Evolutionary conservation across 2,888 invertebrate genomes (phyloP).

Genomic region (Dysmachus trigonus): DNA sequence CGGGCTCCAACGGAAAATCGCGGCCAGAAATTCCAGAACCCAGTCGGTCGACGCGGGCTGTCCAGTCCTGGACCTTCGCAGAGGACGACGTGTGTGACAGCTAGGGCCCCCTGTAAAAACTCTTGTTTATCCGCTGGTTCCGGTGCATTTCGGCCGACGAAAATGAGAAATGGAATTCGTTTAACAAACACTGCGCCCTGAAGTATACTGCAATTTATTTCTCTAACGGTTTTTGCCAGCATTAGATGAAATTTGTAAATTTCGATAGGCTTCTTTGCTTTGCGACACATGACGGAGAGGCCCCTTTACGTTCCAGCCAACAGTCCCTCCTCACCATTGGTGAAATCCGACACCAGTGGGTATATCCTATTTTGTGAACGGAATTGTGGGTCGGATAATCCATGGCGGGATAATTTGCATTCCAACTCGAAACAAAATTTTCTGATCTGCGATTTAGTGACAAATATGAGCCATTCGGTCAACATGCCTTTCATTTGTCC

Average conservation of each 20-base stretch:
- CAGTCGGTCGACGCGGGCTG: neutral
- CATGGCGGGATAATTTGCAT: slow-evolving; percentile 41
- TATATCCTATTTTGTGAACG: neutral
- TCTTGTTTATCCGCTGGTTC: slow-evolving; percentile 14
- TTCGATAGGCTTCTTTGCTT: neutral
- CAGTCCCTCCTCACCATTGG: neutral
- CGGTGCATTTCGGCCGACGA: neutral
- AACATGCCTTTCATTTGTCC: slow-evolving; percentile 45
- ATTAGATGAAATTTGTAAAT: slow-evolving; percentile 21
- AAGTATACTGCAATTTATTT: slow-evolving; percentile 34
- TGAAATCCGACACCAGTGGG: neutral
- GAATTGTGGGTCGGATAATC: slow-evolving; percentile 8
- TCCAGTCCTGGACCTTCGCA: neutral
- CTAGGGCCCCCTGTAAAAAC: neutral
- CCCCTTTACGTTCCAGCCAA: neutral
- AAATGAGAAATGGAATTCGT: slow-evolving; percentile 33
- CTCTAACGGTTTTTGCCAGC: slow-evolving; percentile 11
- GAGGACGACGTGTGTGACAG: slow-evolving; percentile 26
- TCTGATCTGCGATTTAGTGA: slow-evolving; percentile 43
- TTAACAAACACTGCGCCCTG: neutral
- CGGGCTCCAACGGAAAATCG: too few relatives aligned
- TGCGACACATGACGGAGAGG: neutral
- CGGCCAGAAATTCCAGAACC: neutral
- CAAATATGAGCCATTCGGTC: slow-evolving; percentile 43
- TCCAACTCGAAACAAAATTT: slow-evolving; percentile 21